A percentile compares a stretch with the other conserved stretches of the same genome.
Conservation (phyloP, 2,888 invertebrate species). For the Hirtodrosophila duncani region DNA sequence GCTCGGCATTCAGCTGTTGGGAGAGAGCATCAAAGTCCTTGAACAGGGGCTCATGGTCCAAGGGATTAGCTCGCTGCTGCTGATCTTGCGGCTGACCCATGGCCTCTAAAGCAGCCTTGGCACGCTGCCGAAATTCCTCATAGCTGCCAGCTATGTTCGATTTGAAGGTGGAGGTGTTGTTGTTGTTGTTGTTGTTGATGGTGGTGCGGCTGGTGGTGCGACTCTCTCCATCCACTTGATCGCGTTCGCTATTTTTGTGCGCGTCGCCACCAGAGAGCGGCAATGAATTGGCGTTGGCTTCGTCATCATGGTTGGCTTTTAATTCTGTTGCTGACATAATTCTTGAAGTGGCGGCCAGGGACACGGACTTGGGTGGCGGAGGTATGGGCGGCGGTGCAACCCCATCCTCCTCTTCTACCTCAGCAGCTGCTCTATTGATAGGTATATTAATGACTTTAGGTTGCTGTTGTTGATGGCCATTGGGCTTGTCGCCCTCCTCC, state of each 20-base stretch:
- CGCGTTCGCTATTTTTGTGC: slow-evolving; percentile 33
- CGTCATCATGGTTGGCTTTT: slow-evolving; percentile 55
- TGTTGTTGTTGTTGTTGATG: slow-evolving; percentile 42
- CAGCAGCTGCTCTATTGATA: not conserved
- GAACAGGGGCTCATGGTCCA: slow-evolving; percentile 76
- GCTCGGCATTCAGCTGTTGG: slow-evolving; percentile 73
- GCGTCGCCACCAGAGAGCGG: slow-evolving; percentile 38
- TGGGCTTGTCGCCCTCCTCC: slow-evolving; percentile 53
- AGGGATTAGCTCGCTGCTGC: slow-evolving; percentile 41
- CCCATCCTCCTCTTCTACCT: slow-evolving; percentile 24
- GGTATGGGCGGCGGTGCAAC: slow-evolving; percentile 50
- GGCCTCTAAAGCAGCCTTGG: slow-evolving; percentile 74
- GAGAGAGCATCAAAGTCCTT: slow-evolving; percentile 78
- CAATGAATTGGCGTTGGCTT: slow-evolving; percentile 51
- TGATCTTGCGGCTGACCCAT: slow-evolving; percentile 32
- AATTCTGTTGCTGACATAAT: slow-evolving; percentile 78
- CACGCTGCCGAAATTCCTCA: slow-evolving; percentile 78
- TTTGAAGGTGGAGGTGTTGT: slow-evolving; percentile 16
- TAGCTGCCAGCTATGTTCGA: slow-evolving; percentile 56
- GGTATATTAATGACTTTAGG: slow-evolving; percentile 1
- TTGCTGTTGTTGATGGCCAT: slow-evolving; percentile 1
- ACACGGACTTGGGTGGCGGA: slow-evolving; percentile 55
- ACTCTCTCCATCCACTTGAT: slow-evolving; percentile 6
- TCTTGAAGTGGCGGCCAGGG: slow-evolving; percentile 36
- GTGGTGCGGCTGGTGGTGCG: slow-evolving; percentile 21